Evolutionary conservation across 37 sponge, comb jelly and placozoan genomes (phyloP), one percentile per base, ranked within the genome.

Genomic region (Cladorhizidae sp.): DNA sequence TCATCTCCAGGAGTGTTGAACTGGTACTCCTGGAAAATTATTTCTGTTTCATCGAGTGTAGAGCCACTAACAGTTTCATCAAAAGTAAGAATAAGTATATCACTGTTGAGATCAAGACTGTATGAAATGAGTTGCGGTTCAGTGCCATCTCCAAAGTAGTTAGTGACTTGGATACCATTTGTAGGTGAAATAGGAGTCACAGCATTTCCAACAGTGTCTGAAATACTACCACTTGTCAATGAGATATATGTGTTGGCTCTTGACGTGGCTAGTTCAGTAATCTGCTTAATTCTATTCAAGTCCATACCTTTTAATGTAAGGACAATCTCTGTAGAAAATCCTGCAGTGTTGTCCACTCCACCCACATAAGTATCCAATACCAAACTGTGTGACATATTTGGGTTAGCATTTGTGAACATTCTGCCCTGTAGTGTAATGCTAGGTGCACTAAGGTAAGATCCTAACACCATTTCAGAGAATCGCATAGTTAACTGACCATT

Each of bases 381-480:
- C 1, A 88, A 81, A 0, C 75, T 83, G 74, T 88, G 87, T 57
- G 32, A 32, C 17, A 56, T 40, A 18, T 65, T 41, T 33, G 83
- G 52, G 15, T 73, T 18, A 0, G 61, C 17, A n/a, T 1, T 61
- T 0, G 64, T 64, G 33, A 55, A 22, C 37, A 28, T 14, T 0
- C 33, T 61, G 3, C 78, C 54, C 63, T 88, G 91, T 23, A 94
- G 82, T 12, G 95, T 87, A 3, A 94, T 72, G 51, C 87, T 69
- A 3, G 75, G 49, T 17, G 69, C 72, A 32, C 73, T 74, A 33
- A 94, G 79, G 9, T 57, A 35, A 17, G 72, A 76, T 1, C 85
- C 92, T 22, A 45, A 29, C 31, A 94, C 95, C 1, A 88, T 90
- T 38, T 94, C 95, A 40, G 91, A 90, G 79, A 94, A 90, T 14